These are phyloP conservation scores for Nannoperca australis DNA, from an alignment of 2,797 vertebrate species.

Conservation along the genomic window DNA sequence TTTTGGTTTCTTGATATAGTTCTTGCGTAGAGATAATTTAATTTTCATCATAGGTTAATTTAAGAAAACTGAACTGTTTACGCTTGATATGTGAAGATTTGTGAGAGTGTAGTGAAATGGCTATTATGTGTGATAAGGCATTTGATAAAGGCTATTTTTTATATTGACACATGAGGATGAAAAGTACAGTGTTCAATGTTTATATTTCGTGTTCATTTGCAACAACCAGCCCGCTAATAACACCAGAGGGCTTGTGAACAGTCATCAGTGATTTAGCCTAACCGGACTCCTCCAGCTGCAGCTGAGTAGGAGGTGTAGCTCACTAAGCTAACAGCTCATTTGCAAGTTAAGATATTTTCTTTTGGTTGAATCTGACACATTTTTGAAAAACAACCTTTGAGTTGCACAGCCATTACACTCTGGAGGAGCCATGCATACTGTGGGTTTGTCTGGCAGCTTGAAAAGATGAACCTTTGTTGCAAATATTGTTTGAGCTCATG, in stretches of 20 bases:
- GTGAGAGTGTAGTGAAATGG: constrained; percentile 47
- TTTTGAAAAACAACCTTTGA: constrained; percentile 1
- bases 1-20: constrained; percentile 31
- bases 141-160: constrained; percentile 63
- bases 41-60: constrained; percentile 39
- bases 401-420: constrained; percentile 20
- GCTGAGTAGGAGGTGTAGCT: constrained; percentile 66
- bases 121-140: constrained; percentile 32
- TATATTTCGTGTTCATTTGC: constrained; percentile 66
- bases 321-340: constrained; percentile 47
- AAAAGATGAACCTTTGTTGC: constrained; percentile 36
- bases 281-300: constrained; percentile 63
- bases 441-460: constrained; percentile 28
- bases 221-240: constrained; percentile 55
- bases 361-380: constrained; percentile 13
- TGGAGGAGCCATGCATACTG: constrained; percentile 18
- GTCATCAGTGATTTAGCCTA: constrained; percentile 50
- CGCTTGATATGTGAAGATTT: constrained; percentile 60
- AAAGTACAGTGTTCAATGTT: constrained; percentile 33
- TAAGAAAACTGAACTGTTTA: constrained; percentile 63
- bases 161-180: constrained; percentile 39
- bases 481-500: constrained; percentile 39
- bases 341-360: constrained; percentile 41
- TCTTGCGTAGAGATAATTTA: constrained; percentile 29
- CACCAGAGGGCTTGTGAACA: constrained; percentile 48